These are phyloP conservation scores for Perizoma flavofasciatum DNA, from an alignment of 2,888 invertebrate species.

Conservation along the genomic window DNA sequence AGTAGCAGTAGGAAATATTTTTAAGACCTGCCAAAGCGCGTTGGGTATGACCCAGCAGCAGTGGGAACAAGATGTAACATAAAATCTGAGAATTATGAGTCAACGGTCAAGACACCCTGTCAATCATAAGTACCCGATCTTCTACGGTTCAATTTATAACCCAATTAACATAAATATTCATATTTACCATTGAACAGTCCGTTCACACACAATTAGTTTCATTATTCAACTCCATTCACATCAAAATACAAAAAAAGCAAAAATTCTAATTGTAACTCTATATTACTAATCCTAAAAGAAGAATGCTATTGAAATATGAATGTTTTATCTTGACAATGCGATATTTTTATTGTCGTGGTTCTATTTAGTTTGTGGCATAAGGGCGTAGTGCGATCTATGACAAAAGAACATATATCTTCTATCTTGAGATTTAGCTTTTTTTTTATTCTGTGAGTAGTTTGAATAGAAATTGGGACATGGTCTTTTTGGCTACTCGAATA, in stretches of 20 bases:
- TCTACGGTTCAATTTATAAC: conserved; percentile 44
- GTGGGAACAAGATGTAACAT: background rate
- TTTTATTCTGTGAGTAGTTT: conserved; percentile 39
- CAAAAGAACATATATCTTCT: conserved; percentile 43
- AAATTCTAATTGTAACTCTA: conserved; percentile 77
- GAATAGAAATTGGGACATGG: conserved; percentile 42
- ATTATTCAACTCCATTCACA: conserved; percentile 71
- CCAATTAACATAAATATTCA: conserved; percentile 74
- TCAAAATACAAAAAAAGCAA: conserved; percentile 66
- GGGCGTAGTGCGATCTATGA: conserved; percentile 46
- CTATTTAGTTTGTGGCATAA: conserved; percentile 50
- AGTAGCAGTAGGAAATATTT: too few species aligned
- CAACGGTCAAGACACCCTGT: conserved; percentile 42
- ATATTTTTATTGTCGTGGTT: conserved; percentile 77
- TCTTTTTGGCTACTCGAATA: conserved; percentile 36
- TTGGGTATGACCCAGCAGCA: background rate
- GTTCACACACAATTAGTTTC: conserved; percentile 82
- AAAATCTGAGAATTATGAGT: conserved; percentile 20
- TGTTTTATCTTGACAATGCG: conserved; percentile 64
- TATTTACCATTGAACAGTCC: conserved; percentile 52
- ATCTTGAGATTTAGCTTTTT: conserved; percentile 33
- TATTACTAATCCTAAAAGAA: conserved; percentile 69
- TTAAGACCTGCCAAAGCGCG: too few species aligned
- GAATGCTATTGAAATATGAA: conserved; percentile 73
- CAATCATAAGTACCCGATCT: conserved; percentile 51